Evolutionary conservation across 1,140 invertebrate species (phyloP), one percentile per base, ranked within the genome.

Genomic region (Heliconius nattereri): DNA sequence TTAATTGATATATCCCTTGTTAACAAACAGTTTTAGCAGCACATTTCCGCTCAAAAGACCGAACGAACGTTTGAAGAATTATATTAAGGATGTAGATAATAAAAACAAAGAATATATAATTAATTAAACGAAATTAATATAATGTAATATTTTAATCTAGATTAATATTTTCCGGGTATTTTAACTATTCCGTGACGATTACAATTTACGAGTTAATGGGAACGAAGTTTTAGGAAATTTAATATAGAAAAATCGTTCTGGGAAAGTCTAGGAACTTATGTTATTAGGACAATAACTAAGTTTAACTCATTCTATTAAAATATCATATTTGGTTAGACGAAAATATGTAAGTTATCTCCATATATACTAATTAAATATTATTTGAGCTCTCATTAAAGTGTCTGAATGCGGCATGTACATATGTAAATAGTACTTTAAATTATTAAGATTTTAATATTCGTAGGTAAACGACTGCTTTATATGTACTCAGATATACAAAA

Each of bases 181-280:
- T 23, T n/a, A n/a, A n/a, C 8, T 26, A 66, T 66, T 66, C 57
- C 57, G 57, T 66, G 57, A 66, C 57, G 57, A 13, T 66, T 29
- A 66, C 57, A 26, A 66, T 29, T 66, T 66, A 57, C 54, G 23
- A 3, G 57, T 66, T 26, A 13, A 26, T 29, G 9, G 9, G 8
- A 66, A 57, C 7, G 23, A 6, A 60, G 1, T 29, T 66, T 66
- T 66, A 29, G 20, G 60, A 66, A 66, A 29, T 66, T 66, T 66
- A 66, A 66, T 66, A 66, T 66, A 66, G n/a, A n/a, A 26, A 66
- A 66, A 66, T 57, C 29, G n/a, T 26, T 66, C n/a, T 66, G 60
- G 0, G 23, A 66, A 26, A 35, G 32, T 35, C 32, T 35, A 35
- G 6, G 32, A 35, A 26, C 11, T 66, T 66, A 57, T 66, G 57